phyloP scores from a whole-genome alignment of 2,888 invertebrate species.

The Drosophila nr. perissopoda region DNA sequence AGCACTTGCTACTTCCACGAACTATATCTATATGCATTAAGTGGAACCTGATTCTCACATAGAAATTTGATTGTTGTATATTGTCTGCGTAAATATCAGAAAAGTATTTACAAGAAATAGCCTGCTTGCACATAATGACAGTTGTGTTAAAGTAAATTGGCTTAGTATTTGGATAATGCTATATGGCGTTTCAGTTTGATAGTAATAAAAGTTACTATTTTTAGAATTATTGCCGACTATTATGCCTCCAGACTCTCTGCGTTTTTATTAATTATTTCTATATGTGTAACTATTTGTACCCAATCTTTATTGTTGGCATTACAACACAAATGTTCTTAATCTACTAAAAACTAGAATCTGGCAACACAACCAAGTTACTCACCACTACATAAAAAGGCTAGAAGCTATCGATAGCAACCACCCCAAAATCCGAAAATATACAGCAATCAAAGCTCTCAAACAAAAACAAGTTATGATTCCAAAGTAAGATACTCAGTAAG shows the following conservation, averaged over 20 bases:
- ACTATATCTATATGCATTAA: slow-evolving; percentile 52
- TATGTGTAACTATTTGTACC: not conserved
- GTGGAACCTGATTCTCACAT: slow-evolving; percentile 30
- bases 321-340: slow-evolving; percentile 20
- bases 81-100: slow-evolving; percentile 18
- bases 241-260: not conserved
- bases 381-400: slow-evolving; percentile 5
- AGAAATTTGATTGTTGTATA: slow-evolving; percentile 20
- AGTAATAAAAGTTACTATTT: not conserved
- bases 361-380: slow-evolving; percentile 59
- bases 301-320: slow-evolving; percentile 25
- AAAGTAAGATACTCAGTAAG: slow-evolving; percentile 11
- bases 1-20: slow-evolving; percentile 66
- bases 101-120: not conserved
- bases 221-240: not conserved
- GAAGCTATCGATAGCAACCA: slow-evolving; percentile 26
- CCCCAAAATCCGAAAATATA: slow-evolving; percentile 12
- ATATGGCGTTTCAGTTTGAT: not conserved
- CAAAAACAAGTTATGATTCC: slow-evolving; percentile 6
- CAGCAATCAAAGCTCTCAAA: slow-evolving; percentile 22
- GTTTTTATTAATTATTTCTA: not conserved
- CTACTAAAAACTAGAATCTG: slow-evolving; percentile 20
- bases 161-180: not conserved
- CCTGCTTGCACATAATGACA: not conserved
- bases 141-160: not conserved